phyloP scores from a whole-genome alignment of 1,140 invertebrate genomes.

The Procambarus virginalis region DNA sequence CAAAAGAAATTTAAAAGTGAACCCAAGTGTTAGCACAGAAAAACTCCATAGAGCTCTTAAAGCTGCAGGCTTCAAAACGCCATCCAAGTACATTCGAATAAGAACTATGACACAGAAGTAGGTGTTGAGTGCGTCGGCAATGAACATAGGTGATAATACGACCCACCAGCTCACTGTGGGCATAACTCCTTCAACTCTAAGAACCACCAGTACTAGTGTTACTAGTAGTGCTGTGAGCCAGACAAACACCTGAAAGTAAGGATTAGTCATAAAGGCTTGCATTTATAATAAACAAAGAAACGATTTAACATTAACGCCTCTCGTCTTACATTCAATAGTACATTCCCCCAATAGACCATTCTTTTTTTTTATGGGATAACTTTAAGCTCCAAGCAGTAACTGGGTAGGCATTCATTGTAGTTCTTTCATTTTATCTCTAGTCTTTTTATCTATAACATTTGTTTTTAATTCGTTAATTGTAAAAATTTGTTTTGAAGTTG shows the following conservation, averaged over 20 bases:
- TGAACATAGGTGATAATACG: constrained; percentile 91
- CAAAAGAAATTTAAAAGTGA: constrained; percentile 93
- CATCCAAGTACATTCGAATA: constrained; percentile 91
- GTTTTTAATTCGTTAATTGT: too few relatives aligned
- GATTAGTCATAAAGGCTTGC: too few relatives aligned
- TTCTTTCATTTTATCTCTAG: too few relatives aligned
- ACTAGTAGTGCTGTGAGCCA: constrained; percentile 87
- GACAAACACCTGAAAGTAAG: constrained; percentile 85
- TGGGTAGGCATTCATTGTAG: too few relatives aligned
- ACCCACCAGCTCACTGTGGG: constrained; percentile 81
- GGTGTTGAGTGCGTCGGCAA: constrained; percentile 91
- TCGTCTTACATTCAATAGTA: too few relatives aligned
- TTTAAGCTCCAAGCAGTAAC: too few relatives aligned
- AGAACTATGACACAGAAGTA: constrained; percentile 97
- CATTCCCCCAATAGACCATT: too few relatives aligned
- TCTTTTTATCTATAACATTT: too few relatives aligned
- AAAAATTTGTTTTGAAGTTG: too few relatives aligned
- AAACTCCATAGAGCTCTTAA: constrained; percentile 90
- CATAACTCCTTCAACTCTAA: constrained; percentile 76
- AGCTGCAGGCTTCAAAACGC: constrained; percentile 84
- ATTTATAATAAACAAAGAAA: too few relatives aligned
- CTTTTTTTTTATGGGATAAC: too few relatives aligned
- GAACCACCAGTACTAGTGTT: constrained; percentile 87
- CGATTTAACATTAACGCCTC: too few relatives aligned
- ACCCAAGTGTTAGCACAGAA: constrained; percentile 87